Conservation (phyloP, 2,888 invertebrate genomes). For the Cheilosia vulpina region DNA sequence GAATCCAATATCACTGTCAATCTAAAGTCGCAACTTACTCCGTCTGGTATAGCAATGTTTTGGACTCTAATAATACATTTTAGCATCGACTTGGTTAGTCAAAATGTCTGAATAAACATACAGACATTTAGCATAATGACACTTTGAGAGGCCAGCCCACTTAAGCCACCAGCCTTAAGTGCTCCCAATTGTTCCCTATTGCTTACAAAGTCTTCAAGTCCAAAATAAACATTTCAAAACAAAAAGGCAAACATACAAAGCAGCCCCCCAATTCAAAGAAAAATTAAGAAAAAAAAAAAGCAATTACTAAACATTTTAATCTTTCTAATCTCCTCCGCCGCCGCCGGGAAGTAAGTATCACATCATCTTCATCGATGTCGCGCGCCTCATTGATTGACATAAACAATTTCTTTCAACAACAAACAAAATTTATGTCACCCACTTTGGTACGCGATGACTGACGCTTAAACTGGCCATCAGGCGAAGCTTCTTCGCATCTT, state of each 20-base stretch:
- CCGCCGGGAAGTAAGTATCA: conserved; percentile 15
- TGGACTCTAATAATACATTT: no score
- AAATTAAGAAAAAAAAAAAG: background rate
- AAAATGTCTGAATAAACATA: no score
- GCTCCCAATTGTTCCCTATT: background rate
- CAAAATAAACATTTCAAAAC: conserved; percentile 24
- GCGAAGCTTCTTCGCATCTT: background rate
- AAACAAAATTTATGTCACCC: conserved; percentile 55
- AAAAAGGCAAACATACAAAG: conserved; percentile 30
- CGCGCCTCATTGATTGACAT: conserved; percentile 19
- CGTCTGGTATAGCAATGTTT: no score
- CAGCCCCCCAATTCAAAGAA: background rate
- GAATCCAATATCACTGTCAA: no score
- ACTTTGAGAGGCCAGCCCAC: background rate
- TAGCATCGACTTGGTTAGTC: no score
- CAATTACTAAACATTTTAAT: conserved; percentile 50
- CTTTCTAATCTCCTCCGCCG: conserved; percentile 11
- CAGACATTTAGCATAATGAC: background rate
- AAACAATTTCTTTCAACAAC: conserved; percentile 34
- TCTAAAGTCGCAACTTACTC: no score
- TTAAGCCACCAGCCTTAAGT: background rate
- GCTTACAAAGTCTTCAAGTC: background rate
- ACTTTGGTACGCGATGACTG: conserved; percentile 36
- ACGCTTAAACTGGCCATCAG: conserved; percentile 29
- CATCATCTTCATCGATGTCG: conserved; percentile 13